phyloP scores from a whole-genome alignment of 2,888 invertebrate species.

The Melanchra persicariae region DNA sequence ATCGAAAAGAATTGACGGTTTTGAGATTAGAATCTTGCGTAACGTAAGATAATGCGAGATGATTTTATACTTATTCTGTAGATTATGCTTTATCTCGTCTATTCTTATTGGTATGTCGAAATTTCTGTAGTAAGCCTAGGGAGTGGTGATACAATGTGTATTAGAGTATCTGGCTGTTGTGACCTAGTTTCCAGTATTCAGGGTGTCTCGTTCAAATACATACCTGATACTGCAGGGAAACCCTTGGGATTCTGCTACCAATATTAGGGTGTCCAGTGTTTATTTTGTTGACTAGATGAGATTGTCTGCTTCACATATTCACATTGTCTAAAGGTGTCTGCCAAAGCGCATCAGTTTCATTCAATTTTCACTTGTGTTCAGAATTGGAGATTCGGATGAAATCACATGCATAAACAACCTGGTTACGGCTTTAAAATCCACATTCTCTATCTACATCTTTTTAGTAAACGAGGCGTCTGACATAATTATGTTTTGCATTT shows the following conservation, averaged over 20 bases:
- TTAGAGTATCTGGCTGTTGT: constrained; percentile 33
- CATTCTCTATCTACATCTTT: too few species aligned
- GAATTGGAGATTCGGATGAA: constrained; percentile 11
- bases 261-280: too few species aligned
- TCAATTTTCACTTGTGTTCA: not conserved
- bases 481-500: too few species aligned
- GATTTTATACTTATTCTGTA: constrained; percentile 71
- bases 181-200: constrained; percentile 55
- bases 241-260: not conserved
- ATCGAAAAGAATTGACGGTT: constrained; percentile 83
- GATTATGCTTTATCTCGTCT: constrained; percentile 78
- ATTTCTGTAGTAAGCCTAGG: constrained; percentile 71
- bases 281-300: not conserved
- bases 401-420: not conserved
- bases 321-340: not conserved
- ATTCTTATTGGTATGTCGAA: constrained; percentile 77
- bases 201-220: constrained; percentile 15
- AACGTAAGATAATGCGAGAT: constrained; percentile 77
- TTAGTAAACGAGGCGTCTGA: too few species aligned
- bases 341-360: not conserved
- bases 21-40: constrained; percentile 85
- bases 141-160: constrained; percentile 63
- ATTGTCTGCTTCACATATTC: too few species aligned
- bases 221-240: not conserved
- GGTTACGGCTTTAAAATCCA: constrained; percentile 5